Percentiles rank a stretch among this genome's conserved stretches.
Evolutionary conservation across 2,888 invertebrate genomes (phyloP).

Genomic region (Elmis aenea): DNA sequence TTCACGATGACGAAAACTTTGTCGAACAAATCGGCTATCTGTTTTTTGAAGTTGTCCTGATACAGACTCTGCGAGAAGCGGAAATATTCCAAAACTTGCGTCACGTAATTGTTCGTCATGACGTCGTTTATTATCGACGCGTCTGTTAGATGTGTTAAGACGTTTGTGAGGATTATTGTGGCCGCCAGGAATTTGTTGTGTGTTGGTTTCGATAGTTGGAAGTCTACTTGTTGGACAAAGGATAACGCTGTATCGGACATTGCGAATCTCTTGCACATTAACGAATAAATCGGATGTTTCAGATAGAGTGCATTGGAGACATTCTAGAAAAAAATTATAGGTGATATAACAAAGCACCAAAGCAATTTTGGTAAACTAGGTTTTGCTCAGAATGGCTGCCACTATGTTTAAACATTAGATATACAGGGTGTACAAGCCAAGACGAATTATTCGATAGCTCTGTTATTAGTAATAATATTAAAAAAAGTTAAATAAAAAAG

Average conservation of each 20-base stretch:
- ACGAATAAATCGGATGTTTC: constrained; percentile 62
- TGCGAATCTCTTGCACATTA: constrained; percentile 53
- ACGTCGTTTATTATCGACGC: constrained; percentile 53
- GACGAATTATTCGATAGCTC: no score
- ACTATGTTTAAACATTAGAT: no score
- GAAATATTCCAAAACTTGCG: constrained; percentile 59
- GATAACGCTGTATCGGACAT: constrained; percentile 49
- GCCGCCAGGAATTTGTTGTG: constrained; percentile 58
- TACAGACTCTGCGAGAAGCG: no score
- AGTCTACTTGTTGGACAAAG: constrained; percentile 56
- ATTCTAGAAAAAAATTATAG: constrained; percentile 46
- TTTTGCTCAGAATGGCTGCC: no score
- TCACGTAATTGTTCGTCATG: constrained; percentile 61
- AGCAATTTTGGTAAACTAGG: no score
- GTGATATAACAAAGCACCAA: not conserved
- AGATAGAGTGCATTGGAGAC: constrained; percentile 54
- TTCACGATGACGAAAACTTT: no score
- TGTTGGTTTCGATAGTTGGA: constrained; percentile 49
- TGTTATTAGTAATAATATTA: no score
- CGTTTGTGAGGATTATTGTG: constrained; percentile 54
- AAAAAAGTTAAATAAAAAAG: no score
- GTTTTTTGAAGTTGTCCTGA: no score
- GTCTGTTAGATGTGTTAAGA: constrained; percentile 49
- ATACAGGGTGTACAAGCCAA: no score
- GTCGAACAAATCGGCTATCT: no score